Evolutionary conservation across 2,113 vertebrate species (phyloP), one percentile per base, ranked within the genome.

Genomic region (Festucalex cinctus): DNA sequence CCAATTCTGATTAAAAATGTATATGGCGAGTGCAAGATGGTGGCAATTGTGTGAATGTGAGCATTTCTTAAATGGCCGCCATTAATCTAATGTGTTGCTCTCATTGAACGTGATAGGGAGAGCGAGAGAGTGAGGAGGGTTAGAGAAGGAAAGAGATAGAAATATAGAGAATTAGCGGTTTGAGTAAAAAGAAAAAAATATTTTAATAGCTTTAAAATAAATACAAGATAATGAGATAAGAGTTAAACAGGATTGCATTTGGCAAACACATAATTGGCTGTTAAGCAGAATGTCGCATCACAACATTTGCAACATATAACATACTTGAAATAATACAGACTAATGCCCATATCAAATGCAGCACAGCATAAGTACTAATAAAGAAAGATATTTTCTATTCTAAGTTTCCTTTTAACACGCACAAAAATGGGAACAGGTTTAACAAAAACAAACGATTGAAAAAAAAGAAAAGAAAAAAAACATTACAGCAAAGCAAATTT

Each of bases 1-100:
- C 57, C 78, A 71, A 74, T 83, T 84, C 61, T 61, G 71, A 86
- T 89, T 86, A 87, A 88, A 88, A 85, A 85, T 89, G 80, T 72
- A 89, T 87, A 83, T 37, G 12, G 71, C 7, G 49, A 67, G 57
- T 24, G 49, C 58, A 69, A 60, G 26, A 73, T 75, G 66, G 64
- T 17, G 16, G 61, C 24, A 37, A 66, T 41, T 69, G 73, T 63
- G 77, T 71, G 82, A 78, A 70, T 78, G 73, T 66, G 68, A 76
- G 16, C 66, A 51, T 76, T 67, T 78, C 72, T 86, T 81, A 84
- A 86, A 86, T 82, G 76, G 83, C 80, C 74, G 71, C 60, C 70
- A 85, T 88, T 83, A 79, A 87, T 86, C 79, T 85, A 76, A 87
- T 85, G 71, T 81, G 84, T 82, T 69, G 70, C 68, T 24, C 43